Evolutionary conservation across 2,888 invertebrate genomes (phyloP).

Genomic region (Platycheirus rosarum): DNA sequence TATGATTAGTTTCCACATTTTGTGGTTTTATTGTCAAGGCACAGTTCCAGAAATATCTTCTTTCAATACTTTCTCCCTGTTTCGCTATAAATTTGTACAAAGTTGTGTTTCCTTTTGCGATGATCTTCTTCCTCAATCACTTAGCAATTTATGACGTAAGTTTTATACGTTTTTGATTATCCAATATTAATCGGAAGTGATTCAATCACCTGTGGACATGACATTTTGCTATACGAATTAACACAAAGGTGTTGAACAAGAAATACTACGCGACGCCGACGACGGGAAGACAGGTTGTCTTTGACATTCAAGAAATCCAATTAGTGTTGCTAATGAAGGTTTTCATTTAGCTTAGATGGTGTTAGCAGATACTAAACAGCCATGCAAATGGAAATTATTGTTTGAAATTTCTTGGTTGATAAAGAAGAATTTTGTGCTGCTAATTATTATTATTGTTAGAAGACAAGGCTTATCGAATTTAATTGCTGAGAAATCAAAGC

Average conservation of each 20-base stretch:
- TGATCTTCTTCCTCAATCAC: conserved; percentile 21
- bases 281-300: not conserved
- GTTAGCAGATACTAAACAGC: not conserved
- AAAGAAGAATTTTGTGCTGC: not conserved
- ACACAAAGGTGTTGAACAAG: too few species aligned
- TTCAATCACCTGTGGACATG: not conserved
- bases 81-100: not conserved
- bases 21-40: not conserved
- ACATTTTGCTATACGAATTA: not conserved
- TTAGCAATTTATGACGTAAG: conserved; percentile 2
- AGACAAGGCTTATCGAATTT: conserved; percentile 1
- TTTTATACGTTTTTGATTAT: conserved; percentile 3
- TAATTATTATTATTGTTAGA: too few species aligned
- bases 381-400: not conserved
- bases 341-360: not conserved
- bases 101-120: not conserved
- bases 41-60: conserved; percentile 1
- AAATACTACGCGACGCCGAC: too few species aligned
- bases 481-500: conserved; percentile 22
- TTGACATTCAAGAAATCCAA: not conserved
- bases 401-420: too few species aligned
- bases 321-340: not conserved
- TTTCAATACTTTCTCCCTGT: not conserved
- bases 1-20: conserved; percentile 1
- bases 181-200: conserved; percentile 9